Conservation (phyloP, 2,797 vertebrate genomes). For the Bradypodion ventrale region DNA sequence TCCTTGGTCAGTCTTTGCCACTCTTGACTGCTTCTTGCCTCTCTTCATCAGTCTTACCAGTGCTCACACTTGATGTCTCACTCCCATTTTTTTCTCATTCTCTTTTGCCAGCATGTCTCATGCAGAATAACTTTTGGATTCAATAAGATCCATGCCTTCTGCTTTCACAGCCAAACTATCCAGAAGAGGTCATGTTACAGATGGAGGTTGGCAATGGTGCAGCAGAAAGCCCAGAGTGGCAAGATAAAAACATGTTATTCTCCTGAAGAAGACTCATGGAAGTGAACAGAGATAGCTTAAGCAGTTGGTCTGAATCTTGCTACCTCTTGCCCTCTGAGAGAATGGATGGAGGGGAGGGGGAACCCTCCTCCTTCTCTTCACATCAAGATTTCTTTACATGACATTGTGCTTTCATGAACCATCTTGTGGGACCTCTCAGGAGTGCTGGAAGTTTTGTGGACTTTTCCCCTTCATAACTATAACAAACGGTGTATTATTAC, state of each 20-base stretch:
- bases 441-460: no score
- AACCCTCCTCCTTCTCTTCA: no score
- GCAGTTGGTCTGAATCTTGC: not conserved
- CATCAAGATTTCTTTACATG: no score
- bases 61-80: not conserved
- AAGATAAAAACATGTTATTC: not conserved
- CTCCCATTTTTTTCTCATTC: not conserved
- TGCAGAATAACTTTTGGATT: slow-evolving; percentile 14
- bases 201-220: not conserved
- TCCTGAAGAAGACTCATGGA: not conserved
- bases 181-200: not conserved
- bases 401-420: no score
- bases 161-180: not conserved
- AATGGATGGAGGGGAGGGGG: no score
- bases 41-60: slow-evolving; percentile 9
- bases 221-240: not conserved
- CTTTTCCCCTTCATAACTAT: no score
- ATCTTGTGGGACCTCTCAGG: no score
- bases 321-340: no score
- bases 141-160: slow-evolving; percentile 18
- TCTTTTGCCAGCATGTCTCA: not conserved
- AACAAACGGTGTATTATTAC: no score
- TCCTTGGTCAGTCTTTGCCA: not conserved
- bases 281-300: not conserved
- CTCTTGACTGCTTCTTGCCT: not conserved